Evolutionary conservation across 2,113 vertebrate species (phyloP).

Genomic region (Callopanchax toddi): DNA sequence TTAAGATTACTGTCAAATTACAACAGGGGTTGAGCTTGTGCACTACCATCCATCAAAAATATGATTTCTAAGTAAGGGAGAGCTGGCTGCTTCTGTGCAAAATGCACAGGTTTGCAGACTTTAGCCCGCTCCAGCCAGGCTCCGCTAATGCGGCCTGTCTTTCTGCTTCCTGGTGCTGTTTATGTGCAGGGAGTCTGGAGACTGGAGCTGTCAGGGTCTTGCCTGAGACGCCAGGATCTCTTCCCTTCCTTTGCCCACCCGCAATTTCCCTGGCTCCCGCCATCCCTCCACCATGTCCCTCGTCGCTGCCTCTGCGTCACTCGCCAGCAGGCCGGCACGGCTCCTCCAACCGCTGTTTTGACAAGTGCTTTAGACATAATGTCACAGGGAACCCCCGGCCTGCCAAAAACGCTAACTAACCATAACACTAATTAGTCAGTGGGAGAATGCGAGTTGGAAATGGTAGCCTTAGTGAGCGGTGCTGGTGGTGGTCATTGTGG

Average conservation of each 20-base stretch:
- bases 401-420: slow-evolving; percentile 78
- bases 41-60: slow-evolving; percentile 16
- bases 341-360: slow-evolving; percentile 71
- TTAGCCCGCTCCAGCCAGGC: slow-evolving; percentile 36
- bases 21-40: slow-evolving; percentile 13
- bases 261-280: slow-evolving; percentile 38
- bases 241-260: slow-evolving; percentile 54
- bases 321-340: slow-evolving; percentile 42
- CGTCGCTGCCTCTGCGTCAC: slow-evolving; percentile 32
- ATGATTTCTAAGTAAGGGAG: slow-evolving; percentile 39
- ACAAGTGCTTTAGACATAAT: slow-evolving; percentile 80
- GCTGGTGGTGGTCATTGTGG: slow-evolving; percentile 50
- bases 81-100: slow-evolving; percentile 34
- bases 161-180: slow-evolving; percentile 46
- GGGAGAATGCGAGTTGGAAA: slow-evolving; percentile 63
- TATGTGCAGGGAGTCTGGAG: slow-evolving; percentile 59
- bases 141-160: slow-evolving; percentile 51
- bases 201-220: slow-evolving; percentile 62
- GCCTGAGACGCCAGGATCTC: slow-evolving; percentile 49
- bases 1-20: slow-evolving; percentile 26
- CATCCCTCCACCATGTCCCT: slow-evolving; percentile 19
- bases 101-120: slow-evolving; percentile 27
- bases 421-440: slow-evolving; percentile 80
- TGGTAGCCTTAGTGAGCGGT: slow-evolving; percentile 56
- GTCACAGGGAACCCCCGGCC: slow-evolving; percentile 68